Evolutionary conservation across 2,888 invertebrate species (phyloP), one percentile per base, ranked within the genome.

Genomic region (Sialis fuliginosa): DNA sequence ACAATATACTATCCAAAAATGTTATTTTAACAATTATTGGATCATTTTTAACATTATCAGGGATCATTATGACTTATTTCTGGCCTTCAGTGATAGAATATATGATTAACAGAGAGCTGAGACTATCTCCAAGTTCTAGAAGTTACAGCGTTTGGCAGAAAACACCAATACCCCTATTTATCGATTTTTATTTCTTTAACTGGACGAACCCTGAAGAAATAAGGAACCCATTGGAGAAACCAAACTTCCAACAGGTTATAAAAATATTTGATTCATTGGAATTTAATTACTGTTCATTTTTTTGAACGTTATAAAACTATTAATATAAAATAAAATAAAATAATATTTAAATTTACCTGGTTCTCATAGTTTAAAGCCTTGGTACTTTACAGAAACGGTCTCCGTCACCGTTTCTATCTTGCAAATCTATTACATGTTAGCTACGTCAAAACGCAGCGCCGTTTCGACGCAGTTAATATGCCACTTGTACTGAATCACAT

Each of bases 191-290:
- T 58, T 69, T 84, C 52, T 85, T 76, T 63, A 86, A 86, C 62
- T 86, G 86, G 86, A 85, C 85, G 5, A 86, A 86, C 62, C 74
- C 83, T 0, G 71, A 79, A 9, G 72, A 75, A 44, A 71, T 77
- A 34, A 69, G 71, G 3, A 72, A 73, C 13, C 67, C 67, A 47
- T 67, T 64, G 6, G 61, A 60, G 2, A 78, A 77, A 52, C 77
- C 77, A 1, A 67, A 63, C 41, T 63, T 79, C 33, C 58, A 66
- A 47, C 62, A 47, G 42, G 47, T 47, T 12, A 33, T 46, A 10
- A 32, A 8, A 9, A 31, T 9, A 13, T 12, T 39, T 39, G 2
- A 3, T 39, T 39, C 4, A 35, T 35, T 35, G 2, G 4, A 35
- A 9, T 3, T 40, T 4, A 13, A 40, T 40, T n/a, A 2, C 8